Base-by-base conservation (phyloP, 1,140 invertebrate genomes). In the Drosophila punjabiensis region DNA sequence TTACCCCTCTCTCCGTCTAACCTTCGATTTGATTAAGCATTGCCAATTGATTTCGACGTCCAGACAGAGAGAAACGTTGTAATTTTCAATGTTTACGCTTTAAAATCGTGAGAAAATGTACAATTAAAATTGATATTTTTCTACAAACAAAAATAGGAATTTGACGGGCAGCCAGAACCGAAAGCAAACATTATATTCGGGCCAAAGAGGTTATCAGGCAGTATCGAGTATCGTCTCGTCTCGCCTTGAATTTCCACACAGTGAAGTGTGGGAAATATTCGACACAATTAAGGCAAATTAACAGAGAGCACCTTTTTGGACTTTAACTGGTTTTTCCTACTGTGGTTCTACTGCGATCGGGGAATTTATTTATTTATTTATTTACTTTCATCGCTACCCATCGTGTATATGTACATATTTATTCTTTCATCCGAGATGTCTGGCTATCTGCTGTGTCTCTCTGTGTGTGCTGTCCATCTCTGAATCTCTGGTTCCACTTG, bases 121-220 rank as follows among this genome's bases (percentile, higher is more conserved):
- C 79, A 85, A 89, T 88, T 88, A 69, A 84, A 82, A 79, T 85
- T 88, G 81, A 89, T 88, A 88, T 79, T 89, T 85, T 41, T 30
- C 28, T 55, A 79, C 73, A 89, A 88, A 85, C 60, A 88, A 81
- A 88, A 61, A 81, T 68, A 33, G 48, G 37, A 33, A 67, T 65
- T 61, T 41, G 16, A 35, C 6, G 52, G 43, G 30, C 10, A 62
- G n/a, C 39, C 41, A 41, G 24, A 48, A 35, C 28, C 35, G 28
- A 80, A 73, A 67, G 28, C 65, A 89, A 83, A 87, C 69, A 87
- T 50, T 33, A 75, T 71, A 67, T 77, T 73, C 60, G 77, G 73
- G 52, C 61, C 71, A 50, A 56, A 86, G 62, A 73, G 83, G 78
- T 89, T 89, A 88, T 88, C 86, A 84, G 37, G 37, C 32, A 39